Evolutionary conservation across 2,113 vertebrate species (phyloP).

Genomic region (Todiramphus chloris): DNA sequence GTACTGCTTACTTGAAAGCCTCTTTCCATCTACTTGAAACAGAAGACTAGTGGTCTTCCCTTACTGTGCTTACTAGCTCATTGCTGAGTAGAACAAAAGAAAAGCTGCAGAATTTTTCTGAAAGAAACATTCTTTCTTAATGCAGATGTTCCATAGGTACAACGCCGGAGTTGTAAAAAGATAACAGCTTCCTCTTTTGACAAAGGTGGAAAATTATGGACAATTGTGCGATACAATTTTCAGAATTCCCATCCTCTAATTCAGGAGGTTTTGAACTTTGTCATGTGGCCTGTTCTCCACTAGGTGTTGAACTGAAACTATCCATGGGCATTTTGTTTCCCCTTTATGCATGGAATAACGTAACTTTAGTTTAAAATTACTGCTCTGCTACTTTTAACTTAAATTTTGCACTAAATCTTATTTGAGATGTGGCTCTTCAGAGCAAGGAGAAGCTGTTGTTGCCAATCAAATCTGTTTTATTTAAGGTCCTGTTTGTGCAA

Average conservation of each 20-base stretch:
- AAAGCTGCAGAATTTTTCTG: neutral
- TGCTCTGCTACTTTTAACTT: neutral
- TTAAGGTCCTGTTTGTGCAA: neutral
- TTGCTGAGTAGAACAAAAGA: neutral
- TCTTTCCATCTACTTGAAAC: neutral
- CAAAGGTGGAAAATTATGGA: neutral
- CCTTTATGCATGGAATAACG: neutral
- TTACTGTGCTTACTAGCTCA: fast-evolving
- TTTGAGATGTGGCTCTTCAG: neutral
- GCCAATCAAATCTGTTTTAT: neutral
- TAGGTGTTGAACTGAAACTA: slow-evolving; percentile 35
- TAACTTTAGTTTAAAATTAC: neutral
- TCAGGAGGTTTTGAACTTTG: neutral
- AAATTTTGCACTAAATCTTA: neutral
- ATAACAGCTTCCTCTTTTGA: neutral
- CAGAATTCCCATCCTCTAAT: neutral
- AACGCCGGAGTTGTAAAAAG: neutral
- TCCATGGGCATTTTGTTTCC: neutral
- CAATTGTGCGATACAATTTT: neutral
- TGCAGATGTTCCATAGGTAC: neutral
- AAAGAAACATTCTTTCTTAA: neutral
- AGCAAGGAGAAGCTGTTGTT: neutral
- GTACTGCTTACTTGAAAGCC: neutral
- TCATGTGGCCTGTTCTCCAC: neutral
- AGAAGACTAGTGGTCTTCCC: neutral